Evolutionary conservation across 2,888 invertebrate genomes (phyloP).

Genomic region (Chironomus riparius): DNA sequence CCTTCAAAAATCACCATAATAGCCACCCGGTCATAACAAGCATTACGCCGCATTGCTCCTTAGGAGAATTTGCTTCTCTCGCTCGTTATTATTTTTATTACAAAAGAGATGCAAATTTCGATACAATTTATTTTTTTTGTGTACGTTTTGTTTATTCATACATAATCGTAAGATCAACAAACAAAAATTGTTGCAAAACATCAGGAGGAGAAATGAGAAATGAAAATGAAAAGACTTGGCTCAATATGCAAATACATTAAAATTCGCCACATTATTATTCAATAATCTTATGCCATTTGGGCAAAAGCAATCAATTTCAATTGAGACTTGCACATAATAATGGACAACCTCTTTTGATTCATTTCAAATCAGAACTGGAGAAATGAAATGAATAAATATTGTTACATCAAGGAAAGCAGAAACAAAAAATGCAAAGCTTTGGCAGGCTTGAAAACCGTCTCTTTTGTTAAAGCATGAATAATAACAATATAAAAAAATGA

Average conservation of each 20-base stretch:
- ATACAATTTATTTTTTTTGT: neutral
- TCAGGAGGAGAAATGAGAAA: neutral
- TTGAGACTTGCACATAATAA: neutral
- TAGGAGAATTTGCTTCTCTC: too few relatives aligned
- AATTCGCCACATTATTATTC: neutral
- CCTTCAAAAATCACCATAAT: too few relatives aligned
- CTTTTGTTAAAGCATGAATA: slow-evolving; percentile 14
- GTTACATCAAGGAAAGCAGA: neutral
- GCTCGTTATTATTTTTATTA: neutral
- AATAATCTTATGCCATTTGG: neutral
- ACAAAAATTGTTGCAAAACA: neutral
- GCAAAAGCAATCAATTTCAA: neutral
- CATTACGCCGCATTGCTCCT: too few relatives aligned
- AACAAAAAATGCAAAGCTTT: slow-evolving; percentile 1
- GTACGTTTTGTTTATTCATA: too few relatives aligned
- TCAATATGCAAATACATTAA: neutral
- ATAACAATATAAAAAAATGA: neutral
- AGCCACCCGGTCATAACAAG: too few relatives aligned
- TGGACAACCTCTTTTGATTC: neutral
- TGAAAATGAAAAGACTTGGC: neutral
- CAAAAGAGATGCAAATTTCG: neutral
- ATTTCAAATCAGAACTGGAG: neutral
- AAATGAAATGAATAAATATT: neutral
- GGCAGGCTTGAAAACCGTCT: slow-evolving; percentile 13
- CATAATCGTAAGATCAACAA: neutral